Evolutionary conservation across 2,113 vertebrate species (phyloP), one percentile per base, ranked within the genome.

Genomic region (Cisticola juncidis): DNA sequence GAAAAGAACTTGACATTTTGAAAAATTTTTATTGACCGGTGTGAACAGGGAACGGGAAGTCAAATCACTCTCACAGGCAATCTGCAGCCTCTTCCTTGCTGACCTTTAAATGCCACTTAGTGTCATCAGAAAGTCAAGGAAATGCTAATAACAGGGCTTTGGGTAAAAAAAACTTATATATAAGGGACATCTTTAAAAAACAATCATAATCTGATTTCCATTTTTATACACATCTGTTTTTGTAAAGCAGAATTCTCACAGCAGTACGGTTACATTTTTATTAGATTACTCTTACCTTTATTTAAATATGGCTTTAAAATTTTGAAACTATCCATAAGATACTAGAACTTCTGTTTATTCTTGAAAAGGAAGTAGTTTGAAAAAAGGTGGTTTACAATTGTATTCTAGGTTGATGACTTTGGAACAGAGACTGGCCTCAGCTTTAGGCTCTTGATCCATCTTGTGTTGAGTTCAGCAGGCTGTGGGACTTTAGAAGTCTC

Each of bases 81-180:
- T 91, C 84, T 72, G 28, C 76, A 78, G 76, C 73, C 79, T 88
- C 70, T 95, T 94, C 87, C 91, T 92, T 51, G 9, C 50, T 97
- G 87, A 96, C 94, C 93, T 95, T 97, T 95, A 96, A 97, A 96
- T 96, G 64, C 54, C 90, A 78, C 80, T 81, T 83, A 76, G 66
- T 80, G 70, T 93, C 81, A 80, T 70, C 81, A 93, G 82, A 92
- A 89, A 95, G 68, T 83, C 81, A 86, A 88, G 58, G 89, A 93
- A 94, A 92, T 80, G 47, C 51, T 92, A 90, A 54, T 60, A 93
- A 90, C 57, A 77, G 79, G 23, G 35, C 35, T 26, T 53, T 77
- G 24, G 35, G 31, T 50, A 78, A 50, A 36, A 62, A 36, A 62
- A 81, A 77, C 42, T 66, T 79, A 15, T 11, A 23, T 54, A 20